Conservation (phyloP, 1,140 invertebrate genomes). For the Helicorthomorpha holstii region DNA sequence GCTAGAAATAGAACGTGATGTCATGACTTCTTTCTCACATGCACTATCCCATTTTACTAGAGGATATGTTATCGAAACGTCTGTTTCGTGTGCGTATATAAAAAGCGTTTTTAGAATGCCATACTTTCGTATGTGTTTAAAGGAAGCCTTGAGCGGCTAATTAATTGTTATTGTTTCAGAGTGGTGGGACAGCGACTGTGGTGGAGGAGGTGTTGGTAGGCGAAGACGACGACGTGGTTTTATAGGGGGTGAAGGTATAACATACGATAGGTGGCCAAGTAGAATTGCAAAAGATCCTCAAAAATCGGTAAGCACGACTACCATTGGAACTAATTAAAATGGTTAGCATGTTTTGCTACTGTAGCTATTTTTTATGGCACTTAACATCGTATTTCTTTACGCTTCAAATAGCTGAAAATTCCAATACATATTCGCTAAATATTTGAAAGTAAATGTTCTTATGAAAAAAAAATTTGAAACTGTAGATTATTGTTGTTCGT, state of each 20-base stretch:
- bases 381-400: too few relatives aligned
- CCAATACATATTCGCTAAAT: too few relatives aligned
- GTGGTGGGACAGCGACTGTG: not conserved
- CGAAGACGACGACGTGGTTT: not conserved
- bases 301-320: too few relatives aligned
- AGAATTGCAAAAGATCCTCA: not conserved
- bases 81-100: not conserved
- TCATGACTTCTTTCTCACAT: not conserved
- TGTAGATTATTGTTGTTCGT: too few relatives aligned
- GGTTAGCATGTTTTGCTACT: too few relatives aligned
- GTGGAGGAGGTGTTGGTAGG: not conserved
- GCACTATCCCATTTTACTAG: not conserved
- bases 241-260: not conserved
- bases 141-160: not conserved
- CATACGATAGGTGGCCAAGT: not conserved
- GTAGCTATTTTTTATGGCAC: too few relatives aligned
- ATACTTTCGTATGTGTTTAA: not conserved
- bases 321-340: too few relatives aligned
- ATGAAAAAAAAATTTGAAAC: too few relatives aligned
- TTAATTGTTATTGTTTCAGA: too few relatives aligned
- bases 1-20: too few relatives aligned
- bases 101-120: not conserved
- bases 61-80: not conserved
- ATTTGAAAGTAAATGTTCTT: too few relatives aligned
- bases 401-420: too few relatives aligned